These are phyloP conservation scores for Regulus satrapa DNA, from an alignment of 2,113 vertebrate species.

Conservation along the genomic window DNA sequence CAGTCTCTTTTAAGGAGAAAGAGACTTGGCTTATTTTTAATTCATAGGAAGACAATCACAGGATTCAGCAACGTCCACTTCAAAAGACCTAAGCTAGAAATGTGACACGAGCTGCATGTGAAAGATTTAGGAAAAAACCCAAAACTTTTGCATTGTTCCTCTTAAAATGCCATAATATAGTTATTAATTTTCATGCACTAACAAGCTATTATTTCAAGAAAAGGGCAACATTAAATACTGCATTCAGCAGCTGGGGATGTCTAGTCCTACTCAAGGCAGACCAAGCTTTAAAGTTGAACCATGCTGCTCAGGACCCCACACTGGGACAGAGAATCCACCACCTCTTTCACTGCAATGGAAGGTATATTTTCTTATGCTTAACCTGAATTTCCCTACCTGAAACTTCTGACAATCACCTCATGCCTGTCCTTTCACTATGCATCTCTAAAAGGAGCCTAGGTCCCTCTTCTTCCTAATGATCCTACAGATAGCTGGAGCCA, in stretches of 20 bases:
- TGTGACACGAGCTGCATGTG: neutral
- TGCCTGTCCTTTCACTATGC: neutral
- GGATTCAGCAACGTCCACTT: neutral
- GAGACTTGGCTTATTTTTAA: constrained; percentile 5
- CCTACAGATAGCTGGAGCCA: neutral
- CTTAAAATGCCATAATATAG: neutral
- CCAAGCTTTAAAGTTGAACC: neutral
- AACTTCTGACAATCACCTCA: neutral
- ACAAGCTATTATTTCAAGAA: neutral
- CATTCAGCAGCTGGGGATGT: neutral
- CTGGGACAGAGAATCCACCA: neutral
- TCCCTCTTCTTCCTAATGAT: neutral
- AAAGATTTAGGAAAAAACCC: neutral
- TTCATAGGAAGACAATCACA: neutral
- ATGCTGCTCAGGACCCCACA: rapidly evolving
- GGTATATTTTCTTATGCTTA: neutral
- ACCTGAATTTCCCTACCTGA: neutral
- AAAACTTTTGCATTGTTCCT: neutral
- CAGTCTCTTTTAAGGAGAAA: neutral
- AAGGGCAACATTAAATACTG: neutral
- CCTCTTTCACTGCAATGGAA: neutral
- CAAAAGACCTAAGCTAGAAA: neutral
- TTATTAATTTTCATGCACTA: neutral
- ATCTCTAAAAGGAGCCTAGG: neutral
- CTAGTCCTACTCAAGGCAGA: neutral